Evolutionary conservation across 2,888 invertebrate genomes (phyloP), one percentile per base, ranked within the genome.

Genomic region (Coecobrya sp.): DNA sequence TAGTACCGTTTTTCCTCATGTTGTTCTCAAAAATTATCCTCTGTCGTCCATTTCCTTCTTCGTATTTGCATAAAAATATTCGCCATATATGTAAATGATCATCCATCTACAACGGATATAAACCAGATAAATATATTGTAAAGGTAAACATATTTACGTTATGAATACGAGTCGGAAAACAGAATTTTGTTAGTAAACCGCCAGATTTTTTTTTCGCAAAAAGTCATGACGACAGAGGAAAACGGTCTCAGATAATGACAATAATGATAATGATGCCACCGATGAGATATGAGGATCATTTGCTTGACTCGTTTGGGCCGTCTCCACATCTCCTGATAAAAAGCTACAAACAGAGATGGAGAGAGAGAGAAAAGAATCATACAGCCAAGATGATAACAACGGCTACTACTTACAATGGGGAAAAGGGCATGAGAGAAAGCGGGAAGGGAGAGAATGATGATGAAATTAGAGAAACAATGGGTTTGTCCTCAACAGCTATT

Each of bases 211-310:
- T 68, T 62, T 22, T 19, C n/a, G 25, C n/a, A 30, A 7, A 73
- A 73, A 45, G 42, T 73, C 73, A 36, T 73, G 73, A 42, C 45
- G n/a, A 68, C 30, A 68, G 68, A 68, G 68, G 68, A 13, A 19
- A 73, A 73, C 42, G 76, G 45, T 49, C 84, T 84, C 13, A 87
- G 91, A 91, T 91, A 87, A 86, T 86, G 87, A 62, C 82, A 73
- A 86, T 87, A 91, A 91, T 82, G 91, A 87, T 91, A 87, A 91
- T 91, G 87, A 79, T 81, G 59, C 59, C 42, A 70, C 82, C 70
- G 76, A 91, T 91, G 91, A 91, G 87, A 87, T 91, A 87, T 91
- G 81, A 42, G 62, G 52, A 91, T 91, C 91, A 91, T 91, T 91
- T 91, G 91, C 81, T 68, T 86, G 30, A 49, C 76, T 86, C 91